Base-by-base conservation (phyloP, 2,797 vertebrate species). In the Fringilla coelebs region DNA sequence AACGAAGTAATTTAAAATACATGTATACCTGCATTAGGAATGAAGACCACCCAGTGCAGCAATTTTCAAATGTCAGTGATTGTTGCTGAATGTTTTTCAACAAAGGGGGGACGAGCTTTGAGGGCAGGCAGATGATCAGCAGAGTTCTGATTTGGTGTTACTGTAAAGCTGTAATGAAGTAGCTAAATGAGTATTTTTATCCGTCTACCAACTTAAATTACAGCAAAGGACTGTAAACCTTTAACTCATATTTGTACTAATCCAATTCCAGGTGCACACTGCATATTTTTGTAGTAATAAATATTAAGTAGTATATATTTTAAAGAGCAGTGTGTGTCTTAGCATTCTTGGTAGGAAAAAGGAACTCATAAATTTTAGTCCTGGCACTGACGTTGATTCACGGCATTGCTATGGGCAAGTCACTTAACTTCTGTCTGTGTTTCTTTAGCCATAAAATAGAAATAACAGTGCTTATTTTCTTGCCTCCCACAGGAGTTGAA, bases 281-380 rank as follows among this genome's bases (percentile, higher is more conserved):
- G 48, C 58, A 58, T 96, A 85, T 94, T 96, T 96, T 88, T 85
- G 6, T 78, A 93, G 92, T 57, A 92, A 90, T 95, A 96, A 94
- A 88, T 92, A 90, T 83, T 83, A 91, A 92, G 82, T 80, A 83
- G 36, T 58, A 62, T 80, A 13, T 94, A 73, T 94, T 89, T 94
- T 91, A 92, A 91, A 85, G n/a, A 92, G 28, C 54, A 57, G 6
- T 87, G 52, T 90, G 65, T 92, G 54, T 88, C 75, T 87, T 89
- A 94, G 89, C 19, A 66, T 94, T 92, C 79, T 89, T 82, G 65
- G 68, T 83, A 65, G 43, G 84, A 88, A 92, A 92, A 88, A 92
- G 70, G 68, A 92, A 90, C 77, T 89, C 68, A 40, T 94, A 96
- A 93, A 92, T 95, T 95, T 95, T 87, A 46, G 46, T 94, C 31